These are phyloP conservation scores for Agrotis ipsilon DNA, from an alignment of 2,888 invertebrate species.

Conservation along the genomic window DNA sequence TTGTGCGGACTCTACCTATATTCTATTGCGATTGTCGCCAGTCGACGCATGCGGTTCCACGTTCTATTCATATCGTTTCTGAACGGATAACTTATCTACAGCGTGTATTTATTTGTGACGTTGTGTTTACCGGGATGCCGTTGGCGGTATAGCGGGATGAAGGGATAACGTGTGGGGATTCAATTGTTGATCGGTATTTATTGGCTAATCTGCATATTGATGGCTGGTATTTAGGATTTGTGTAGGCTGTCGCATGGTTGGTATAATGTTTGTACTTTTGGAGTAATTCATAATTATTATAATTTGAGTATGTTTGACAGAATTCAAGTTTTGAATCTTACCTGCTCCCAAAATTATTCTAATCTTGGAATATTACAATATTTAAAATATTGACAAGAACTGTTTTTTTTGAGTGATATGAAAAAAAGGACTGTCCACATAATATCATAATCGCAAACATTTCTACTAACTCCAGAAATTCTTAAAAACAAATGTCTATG, in stretches of 20 bases:
- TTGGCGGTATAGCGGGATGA: constrained; percentile 7
- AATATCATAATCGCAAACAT: too few relatives aligned
- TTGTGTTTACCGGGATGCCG: constrained; percentile 54
- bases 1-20: constrained; percentile 81
- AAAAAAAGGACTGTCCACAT: too few relatives aligned
- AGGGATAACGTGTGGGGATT: constrained; percentile 33
- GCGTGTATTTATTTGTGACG: constrained; percentile 73
- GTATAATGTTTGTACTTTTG: neutral
- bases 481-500: neutral
- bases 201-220: constrained; percentile 34
- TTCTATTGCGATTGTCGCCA: constrained; percentile 77
- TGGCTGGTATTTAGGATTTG: constrained; percentile 9
- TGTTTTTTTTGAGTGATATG: too few relatives aligned
- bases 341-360: too few relatives aligned
- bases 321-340: neutral
- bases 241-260: neutral
- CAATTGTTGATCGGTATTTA: constrained; percentile 32
- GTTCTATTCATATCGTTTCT: constrained; percentile 81
- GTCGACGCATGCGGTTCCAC: constrained; percentile 76
- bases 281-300: neutral
- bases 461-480: neutral
- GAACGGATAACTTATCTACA: constrained; percentile 77
- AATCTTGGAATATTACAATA: too few relatives aligned
- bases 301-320: neutral
- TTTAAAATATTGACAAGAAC: too few relatives aligned